Conservation (phyloP, 2,888 invertebrate genomes). For the Lampropteryx suffumata region DNA sequence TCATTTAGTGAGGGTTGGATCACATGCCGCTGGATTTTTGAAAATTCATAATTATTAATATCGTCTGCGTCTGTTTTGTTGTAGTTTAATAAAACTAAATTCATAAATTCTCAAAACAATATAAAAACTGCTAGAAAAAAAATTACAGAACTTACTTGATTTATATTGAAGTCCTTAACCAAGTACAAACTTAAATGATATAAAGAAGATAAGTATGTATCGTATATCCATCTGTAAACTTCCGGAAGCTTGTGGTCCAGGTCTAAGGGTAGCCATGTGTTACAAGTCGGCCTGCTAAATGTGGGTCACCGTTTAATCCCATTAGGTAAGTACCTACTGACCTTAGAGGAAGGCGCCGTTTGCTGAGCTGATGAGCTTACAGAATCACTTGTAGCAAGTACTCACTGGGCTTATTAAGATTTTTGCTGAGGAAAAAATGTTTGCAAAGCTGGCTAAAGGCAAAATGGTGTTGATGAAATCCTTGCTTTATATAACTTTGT, state of each 20-base stretch:
- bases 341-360: slow-evolving; percentile 15
- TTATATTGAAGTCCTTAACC: too few relatives aligned
- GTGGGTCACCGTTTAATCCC: slow-evolving; percentile 57
- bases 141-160: too few relatives aligned
- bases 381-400: slow-evolving; percentile 17
- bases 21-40: slow-evolving; percentile 1
- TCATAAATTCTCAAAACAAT: too few relatives aligned
- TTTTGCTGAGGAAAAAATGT: slow-evolving; percentile 8
- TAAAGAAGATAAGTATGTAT: neutral
- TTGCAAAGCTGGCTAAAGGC: neutral
- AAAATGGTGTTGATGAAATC: slow-evolving; percentile 1
- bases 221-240: too few relatives aligned
- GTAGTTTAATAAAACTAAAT: too few relatives aligned
- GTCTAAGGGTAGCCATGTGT: slow-evolving; percentile 31
- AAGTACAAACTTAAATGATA: too few relatives aligned
- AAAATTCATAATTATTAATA: too few relatives aligned
- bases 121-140: too few relatives aligned
- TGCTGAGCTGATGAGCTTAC: slow-evolving; percentile 17
- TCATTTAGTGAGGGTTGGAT: slow-evolving; percentile 19
- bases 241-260: slow-evolving; percentile 2
- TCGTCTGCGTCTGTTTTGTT: neutral
- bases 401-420: slow-evolving; percentile 13
- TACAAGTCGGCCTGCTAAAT: slow-evolving; percentile 37
- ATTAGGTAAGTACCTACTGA: slow-evolving; percentile 45
- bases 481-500: neutral